Evolutionary conservation across 53 echinoderm and acorn worm genomes (phyloP).

Genomic region (Paelopatides confundens): DNA sequence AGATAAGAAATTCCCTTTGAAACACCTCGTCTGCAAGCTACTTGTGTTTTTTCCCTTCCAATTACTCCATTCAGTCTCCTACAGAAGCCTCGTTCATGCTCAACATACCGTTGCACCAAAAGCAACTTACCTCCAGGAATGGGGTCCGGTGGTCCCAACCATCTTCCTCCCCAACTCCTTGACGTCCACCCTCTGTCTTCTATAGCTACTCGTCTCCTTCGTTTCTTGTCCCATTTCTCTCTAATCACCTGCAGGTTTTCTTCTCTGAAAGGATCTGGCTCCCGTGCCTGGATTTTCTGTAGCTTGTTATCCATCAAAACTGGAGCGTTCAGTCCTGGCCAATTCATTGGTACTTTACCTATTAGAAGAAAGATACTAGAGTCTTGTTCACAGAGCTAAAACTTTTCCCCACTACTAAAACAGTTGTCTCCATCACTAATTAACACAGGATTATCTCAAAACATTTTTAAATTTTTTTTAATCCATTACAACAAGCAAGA

Average conservation of each 20-base stretch:
- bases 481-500: no score
- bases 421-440: no score
- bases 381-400: no score
- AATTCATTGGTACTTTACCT: conserved; percentile 79
- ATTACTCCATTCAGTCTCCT: no score
- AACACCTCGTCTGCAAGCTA: no score
- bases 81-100: no score
- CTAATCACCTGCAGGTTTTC: conserved; percentile 72
- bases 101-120: background rate
- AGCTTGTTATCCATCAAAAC: conserved; percentile 71
- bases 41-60: no score
- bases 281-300: conserved; percentile 67
- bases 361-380: background rate
- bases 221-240: conserved; percentile 86
- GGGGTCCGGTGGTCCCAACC: conserved; percentile 91
- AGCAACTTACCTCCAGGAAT: conserved; percentile 85
- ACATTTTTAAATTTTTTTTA: no score
- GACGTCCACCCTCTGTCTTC: conserved; percentile 98
- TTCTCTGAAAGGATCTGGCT: conserved; percentile 83
- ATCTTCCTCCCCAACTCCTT: conserved; percentile 92
- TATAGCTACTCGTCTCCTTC: conserved; percentile 67
- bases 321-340: conserved; percentile 96
- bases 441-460: no score
- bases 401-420: no score
- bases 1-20: no score